Conservation (phyloP, 2,113 vertebrate species). For the Otolemur garnettii region DNA sequence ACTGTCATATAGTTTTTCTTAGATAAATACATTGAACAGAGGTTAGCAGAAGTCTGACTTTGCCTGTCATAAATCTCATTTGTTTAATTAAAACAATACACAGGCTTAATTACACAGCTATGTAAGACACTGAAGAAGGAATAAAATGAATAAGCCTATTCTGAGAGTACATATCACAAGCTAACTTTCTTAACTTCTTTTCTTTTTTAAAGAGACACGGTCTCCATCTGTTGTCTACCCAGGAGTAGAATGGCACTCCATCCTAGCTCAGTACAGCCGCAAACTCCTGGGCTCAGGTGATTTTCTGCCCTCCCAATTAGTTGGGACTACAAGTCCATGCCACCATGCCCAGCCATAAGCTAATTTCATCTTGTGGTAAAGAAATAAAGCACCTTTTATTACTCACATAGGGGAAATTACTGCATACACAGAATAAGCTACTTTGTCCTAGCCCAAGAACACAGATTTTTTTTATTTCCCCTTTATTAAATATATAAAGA, state of each 20-base stretch:
- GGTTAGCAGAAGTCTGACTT: conserved; percentile 27
- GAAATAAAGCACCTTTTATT: neutral
- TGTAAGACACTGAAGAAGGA: neutral
- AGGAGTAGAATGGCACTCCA: neutral
- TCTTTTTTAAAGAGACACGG: neutral
- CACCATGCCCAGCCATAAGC: neutral
- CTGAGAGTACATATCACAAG: neutral
- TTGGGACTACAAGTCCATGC: neutral
- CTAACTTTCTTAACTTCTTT: neutral
- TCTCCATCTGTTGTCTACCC: neutral
- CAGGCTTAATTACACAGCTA: neutral
- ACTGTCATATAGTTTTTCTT: neutral
- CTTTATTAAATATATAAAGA: neutral
- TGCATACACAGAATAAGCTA: neutral
- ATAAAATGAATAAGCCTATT: neutral
- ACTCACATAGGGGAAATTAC: neutral
- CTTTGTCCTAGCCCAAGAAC: neutral
- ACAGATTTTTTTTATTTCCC: neutral
- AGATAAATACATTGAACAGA: neutral
- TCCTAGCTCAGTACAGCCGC: neutral
- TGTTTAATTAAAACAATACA: conserved; percentile 33
- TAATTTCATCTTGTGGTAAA: neutral
- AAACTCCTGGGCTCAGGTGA: neutral
- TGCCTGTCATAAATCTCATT: neutral
- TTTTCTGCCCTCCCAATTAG: neutral